Conservation (phyloP, 53 echinoderm and acorn worm species). For the Actinopyga echinites region DNA sequence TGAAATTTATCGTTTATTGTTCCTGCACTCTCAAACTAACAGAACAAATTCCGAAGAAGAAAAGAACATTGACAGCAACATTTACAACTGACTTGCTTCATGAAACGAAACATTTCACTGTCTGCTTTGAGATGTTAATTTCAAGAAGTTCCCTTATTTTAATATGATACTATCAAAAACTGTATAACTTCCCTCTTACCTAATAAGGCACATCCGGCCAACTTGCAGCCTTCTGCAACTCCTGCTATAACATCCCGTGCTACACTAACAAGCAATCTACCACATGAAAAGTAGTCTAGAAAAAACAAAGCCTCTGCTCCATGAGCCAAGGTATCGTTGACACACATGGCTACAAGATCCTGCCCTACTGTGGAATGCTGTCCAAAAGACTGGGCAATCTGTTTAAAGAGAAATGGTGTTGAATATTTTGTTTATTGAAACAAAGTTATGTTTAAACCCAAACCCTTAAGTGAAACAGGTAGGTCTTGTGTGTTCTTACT, state of each 20-base stretch:
- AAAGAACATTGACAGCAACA: too few relatives aligned
- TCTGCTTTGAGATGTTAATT: too few relatives aligned
- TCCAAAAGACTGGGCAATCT: slow-evolving; percentile 84
- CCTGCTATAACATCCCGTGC: slow-evolving; percentile 88
- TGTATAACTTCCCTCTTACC: slow-evolving; percentile 55
- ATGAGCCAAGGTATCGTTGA: slow-evolving; percentile 91
- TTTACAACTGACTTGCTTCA: too few relatives aligned
- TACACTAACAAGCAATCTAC: slow-evolving; percentile 68
- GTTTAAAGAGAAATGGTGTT: background rate
- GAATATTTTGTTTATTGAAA: background rate
- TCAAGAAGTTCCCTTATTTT: too few relatives aligned
- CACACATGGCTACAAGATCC: slow-evolving; percentile 97
- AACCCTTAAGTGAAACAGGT: too few relatives aligned
- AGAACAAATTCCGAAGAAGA: too few relatives aligned
- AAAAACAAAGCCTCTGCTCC: slow-evolving; percentile 94
- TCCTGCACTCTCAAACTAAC: too few relatives aligned
- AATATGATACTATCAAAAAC: too few relatives aligned
- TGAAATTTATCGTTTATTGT: too few relatives aligned
- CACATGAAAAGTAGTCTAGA: slow-evolving; percentile 96
- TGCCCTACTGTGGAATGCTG: slow-evolving; percentile 78
- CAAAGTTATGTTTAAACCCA: background rate
- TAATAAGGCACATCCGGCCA: slow-evolving; percentile 88
- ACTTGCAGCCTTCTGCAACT: slow-evolving; percentile 79
- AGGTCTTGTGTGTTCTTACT: too few relatives aligned
- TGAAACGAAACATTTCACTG: too few relatives aligned